phyloP scores from a whole-genome alignment of 2,113 vertebrate genomes.

The Albula goreensis region DNA sequence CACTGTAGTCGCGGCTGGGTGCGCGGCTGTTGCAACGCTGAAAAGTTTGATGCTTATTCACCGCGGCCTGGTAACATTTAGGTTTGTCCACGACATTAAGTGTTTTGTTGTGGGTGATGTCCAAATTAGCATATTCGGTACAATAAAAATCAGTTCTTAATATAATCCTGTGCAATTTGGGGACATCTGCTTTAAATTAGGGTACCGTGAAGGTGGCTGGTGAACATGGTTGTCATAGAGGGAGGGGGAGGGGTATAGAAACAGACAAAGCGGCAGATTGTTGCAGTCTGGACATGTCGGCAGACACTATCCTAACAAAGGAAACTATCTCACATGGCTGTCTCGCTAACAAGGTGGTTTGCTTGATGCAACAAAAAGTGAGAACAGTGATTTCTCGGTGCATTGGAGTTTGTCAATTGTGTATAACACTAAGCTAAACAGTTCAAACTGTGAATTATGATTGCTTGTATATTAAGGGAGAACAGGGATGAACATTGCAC shows the following conservation, averaged over 20 bases:
- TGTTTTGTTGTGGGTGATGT: not conserved
- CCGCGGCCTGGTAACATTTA: not conserved
- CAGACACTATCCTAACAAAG: slow-evolving; percentile 65
- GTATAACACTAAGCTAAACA: not conserved
- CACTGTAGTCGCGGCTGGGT: slow-evolving; percentile 11
- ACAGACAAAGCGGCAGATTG: slow-evolving; percentile 77
- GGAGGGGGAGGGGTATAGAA: slow-evolving; percentile 60
- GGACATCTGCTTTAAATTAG: slow-evolving; percentile 1
- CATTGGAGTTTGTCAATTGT: not conserved
- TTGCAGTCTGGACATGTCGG: slow-evolving; percentile 73
- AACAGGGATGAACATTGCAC: too few relatives aligned
- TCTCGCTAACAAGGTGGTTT: not conserved
- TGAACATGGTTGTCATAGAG: slow-evolving; percentile 17
- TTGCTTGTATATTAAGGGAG: too few relatives aligned
- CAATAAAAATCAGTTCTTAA: not conserved
- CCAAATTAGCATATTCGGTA: not conserved
- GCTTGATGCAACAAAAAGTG: not conserved
- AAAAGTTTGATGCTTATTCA: slow-evolving; percentile 22
- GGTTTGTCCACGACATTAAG: not conserved
- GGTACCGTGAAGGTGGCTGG: slow-evolving; percentile 18
- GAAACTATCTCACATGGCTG: slow-evolving; percentile 41
- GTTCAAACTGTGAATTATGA: not conserved
- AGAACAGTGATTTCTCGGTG: not conserved
- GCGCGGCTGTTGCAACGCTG: slow-evolving; percentile 17
- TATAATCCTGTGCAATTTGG: not conserved